These are phyloP conservation scores for Amblyornis subalaris DNA, from an alignment of 2,113 vertebrate genomes.

Conservation along the genomic window DNA sequence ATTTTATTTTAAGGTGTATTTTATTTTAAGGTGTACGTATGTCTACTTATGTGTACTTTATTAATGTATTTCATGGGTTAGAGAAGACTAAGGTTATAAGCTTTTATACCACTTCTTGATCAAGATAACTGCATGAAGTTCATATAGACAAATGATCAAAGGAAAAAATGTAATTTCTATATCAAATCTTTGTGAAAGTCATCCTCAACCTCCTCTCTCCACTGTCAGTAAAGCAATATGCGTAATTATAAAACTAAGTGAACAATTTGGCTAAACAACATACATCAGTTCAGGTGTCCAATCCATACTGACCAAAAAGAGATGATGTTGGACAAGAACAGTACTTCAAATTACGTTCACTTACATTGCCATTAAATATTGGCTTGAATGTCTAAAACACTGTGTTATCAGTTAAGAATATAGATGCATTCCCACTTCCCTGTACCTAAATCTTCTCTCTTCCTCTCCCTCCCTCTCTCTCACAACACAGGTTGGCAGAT, in stretches of 20 bases:
- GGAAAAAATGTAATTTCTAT: background rate
- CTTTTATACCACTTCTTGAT: background rate
- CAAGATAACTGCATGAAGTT: background rate
- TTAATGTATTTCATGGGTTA: background rate
- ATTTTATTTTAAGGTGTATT: background rate
- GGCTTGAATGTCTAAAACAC: background rate
- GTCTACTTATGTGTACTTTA: background rate
- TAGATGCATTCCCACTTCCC: background rate
- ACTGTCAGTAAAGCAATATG: background rate
- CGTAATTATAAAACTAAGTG: background rate
- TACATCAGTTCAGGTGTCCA: background rate
- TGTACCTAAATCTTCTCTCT: background rate
- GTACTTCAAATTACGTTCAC: background rate
- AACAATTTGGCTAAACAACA: background rate
- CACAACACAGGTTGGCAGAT: background rate
- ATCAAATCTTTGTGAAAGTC: background rate
- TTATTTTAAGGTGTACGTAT: background rate
- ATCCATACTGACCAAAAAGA: background rate
- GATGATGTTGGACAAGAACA: background rate
- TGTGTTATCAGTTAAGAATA: background rate
- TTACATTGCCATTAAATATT: background rate
- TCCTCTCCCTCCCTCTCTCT: background rate
- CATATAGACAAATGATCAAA: background rate
- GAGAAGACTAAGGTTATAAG: background rate
- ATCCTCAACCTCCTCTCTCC: background rate